Conservation (phyloP, 2,888 invertebrate genomes). For the Halocaridina rubra region DNA sequence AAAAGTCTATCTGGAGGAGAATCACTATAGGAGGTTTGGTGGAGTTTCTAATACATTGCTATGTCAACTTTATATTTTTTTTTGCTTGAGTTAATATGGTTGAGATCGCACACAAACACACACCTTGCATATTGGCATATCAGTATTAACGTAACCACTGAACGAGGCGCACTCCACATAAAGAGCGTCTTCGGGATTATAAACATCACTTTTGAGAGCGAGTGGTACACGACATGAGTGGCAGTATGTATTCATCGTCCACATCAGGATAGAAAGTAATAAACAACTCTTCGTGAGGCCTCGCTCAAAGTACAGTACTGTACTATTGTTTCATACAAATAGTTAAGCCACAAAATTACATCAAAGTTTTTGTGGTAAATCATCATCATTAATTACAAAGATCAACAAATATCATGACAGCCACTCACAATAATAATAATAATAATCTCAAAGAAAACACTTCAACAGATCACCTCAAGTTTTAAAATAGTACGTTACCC, state of each 20-base stretch:
- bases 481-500: background rate
- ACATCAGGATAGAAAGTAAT: background rate
- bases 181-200: slow-evolving; percentile 37
- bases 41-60: slow-evolving; percentile 45
- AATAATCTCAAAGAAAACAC: background rate
- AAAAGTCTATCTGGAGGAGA: slow-evolving; percentile 38
- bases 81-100: too few relatives aligned
- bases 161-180: slow-evolving; percentile 37
- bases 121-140: slow-evolving; percentile 51
- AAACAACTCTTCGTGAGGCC: too few relatives aligned
- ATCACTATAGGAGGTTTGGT: slow-evolving; percentile 42
- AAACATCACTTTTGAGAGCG: slow-evolving; percentile 43
- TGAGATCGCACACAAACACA: slow-evolving; percentile 43
- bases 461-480: background rate
- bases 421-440: background rate
- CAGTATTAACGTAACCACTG: slow-evolving; percentile 44
- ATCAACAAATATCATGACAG: too few relatives aligned
- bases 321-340: too few relatives aligned
- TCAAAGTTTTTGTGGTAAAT: background rate
- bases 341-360: background rate
- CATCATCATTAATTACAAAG: background rate
- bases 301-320: too few relatives aligned
- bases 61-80: slow-evolving; percentile 43
- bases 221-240: slow-evolving; percentile 31
- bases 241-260: background rate